These are phyloP conservation scores for Eupithecia insigniata DNA, from an alignment of 2,888 invertebrate genomes.

Conservation along the genomic window DNA sequence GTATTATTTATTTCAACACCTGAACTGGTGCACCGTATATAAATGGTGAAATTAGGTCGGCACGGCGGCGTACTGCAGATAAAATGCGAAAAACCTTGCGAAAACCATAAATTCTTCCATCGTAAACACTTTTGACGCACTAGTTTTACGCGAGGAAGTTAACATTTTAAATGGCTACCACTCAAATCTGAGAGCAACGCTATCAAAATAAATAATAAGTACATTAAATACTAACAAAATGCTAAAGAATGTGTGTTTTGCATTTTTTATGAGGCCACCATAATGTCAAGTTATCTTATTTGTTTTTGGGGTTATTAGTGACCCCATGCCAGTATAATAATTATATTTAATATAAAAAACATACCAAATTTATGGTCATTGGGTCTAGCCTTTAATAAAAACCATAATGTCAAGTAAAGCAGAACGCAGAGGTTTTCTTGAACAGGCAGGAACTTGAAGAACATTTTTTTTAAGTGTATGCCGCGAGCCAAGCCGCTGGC, in stretches of 20 bases:
- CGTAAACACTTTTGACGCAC: not conserved
- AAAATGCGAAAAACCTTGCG: conserved; percentile 14
- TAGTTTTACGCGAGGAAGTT: not conserved
- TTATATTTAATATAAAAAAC: not conserved
- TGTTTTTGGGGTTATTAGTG: not conserved
- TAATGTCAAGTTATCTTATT: not conserved
- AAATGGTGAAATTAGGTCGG: not conserved
- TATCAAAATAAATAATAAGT: not conserved
- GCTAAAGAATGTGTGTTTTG: not conserved
- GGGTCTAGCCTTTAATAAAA: not conserved
- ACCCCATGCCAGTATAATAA: not conserved
- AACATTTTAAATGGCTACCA: not conserved
- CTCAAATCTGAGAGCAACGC: not conserved
- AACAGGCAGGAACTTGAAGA: too few species aligned
- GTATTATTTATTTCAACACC: not conserved
- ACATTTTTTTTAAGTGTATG: not conserved
- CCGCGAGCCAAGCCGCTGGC: not conserved
- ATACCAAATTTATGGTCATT: not conserved
- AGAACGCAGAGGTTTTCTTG: not conserved
- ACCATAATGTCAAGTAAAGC: not conserved
- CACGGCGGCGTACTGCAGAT: conserved; percentile 9
- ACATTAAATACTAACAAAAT: not conserved
- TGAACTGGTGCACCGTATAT: conserved; percentile 1
- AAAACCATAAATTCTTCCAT: conserved; percentile 11
- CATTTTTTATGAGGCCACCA: too few species aligned